A percentile compares a stretch with the other conserved stretches of the same genome.
These are phyloP conservation scores for Lagopus leucura DNA, from an alignment of 2,113 vertebrate species.

Conservation along the genomic window DNA sequence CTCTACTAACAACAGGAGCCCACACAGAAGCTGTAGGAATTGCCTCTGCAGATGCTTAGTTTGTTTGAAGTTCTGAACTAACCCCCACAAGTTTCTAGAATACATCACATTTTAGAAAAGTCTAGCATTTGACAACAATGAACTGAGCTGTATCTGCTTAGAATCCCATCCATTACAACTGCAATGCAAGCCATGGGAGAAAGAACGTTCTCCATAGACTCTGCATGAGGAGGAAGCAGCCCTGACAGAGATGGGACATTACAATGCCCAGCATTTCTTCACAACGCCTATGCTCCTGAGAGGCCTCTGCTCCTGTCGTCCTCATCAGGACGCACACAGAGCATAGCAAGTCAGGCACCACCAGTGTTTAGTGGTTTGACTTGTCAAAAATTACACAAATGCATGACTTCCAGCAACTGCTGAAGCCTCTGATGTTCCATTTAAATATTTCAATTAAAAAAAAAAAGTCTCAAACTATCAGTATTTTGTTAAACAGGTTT, in stretches of 20 bases:
- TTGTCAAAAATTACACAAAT: background rate
- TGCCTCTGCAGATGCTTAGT: background rate
- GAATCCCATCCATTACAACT: background rate
- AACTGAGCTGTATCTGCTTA: background rate
- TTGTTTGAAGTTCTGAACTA: background rate
- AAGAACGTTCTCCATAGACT: background rate
- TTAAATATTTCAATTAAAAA: background rate
- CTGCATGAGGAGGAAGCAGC: background rate
- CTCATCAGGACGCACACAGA: rapidly evolving
- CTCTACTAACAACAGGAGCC: background rate
- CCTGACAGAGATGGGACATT: rapidly evolving
- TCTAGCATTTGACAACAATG: background rate
- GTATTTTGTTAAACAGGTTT: background rate
- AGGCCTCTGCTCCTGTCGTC: background rate
- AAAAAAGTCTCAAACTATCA: background rate
- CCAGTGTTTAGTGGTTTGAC: background rate
- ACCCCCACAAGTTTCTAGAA: background rate
- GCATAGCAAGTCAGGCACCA: background rate
- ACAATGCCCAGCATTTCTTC: rapidly evolving
- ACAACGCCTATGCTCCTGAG: rapidly evolving
- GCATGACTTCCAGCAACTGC: background rate
- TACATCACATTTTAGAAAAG: background rate
- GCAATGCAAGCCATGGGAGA: background rate
- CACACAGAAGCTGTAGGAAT: background rate
- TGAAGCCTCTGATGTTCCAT: background rate